Conservation (phyloP, 2,888 invertebrate genomes). For the Tetragonula carbonaria region DNA sequence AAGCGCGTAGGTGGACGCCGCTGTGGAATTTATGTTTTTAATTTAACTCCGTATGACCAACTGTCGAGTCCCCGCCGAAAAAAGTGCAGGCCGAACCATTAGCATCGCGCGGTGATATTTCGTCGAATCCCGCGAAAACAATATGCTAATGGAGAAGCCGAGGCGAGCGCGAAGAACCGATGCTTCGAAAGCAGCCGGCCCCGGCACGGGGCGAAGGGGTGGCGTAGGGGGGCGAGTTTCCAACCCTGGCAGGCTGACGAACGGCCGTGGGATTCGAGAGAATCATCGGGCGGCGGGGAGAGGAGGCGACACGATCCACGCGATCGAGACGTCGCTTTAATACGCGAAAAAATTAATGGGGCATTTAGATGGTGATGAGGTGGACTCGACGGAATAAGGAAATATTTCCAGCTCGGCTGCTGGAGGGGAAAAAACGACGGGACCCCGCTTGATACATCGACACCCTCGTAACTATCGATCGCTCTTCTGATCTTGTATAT, state of each 20-base stretch:
- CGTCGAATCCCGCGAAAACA: slow-evolving; percentile 82
- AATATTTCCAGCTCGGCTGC: not conserved
- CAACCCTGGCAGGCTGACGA: slow-evolving; percentile 4
- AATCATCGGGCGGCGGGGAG: not conserved
- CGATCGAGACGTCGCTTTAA: slow-evolving; percentile 24
- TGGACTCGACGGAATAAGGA: not conserved
- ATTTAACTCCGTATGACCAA: slow-evolving; percentile 83
- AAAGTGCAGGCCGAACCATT: slow-evolving; percentile 77
- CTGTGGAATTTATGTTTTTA: slow-evolving; percentile 82
- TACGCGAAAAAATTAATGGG: slow-evolving; percentile 16
- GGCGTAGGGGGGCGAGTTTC: not conserved
- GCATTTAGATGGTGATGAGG: not conserved
- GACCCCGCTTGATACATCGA: no score
- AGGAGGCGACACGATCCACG: slow-evolving; percentile 17
- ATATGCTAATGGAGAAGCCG: slow-evolving; percentile 82
- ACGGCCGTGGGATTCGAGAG: not conserved
- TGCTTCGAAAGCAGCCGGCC: slow-evolving; percentile 39
- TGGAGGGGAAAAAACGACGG: no score
- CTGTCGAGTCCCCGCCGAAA: slow-evolving; percentile 77
- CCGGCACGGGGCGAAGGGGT: not conserved
- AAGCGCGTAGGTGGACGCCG: slow-evolving; percentile 49
- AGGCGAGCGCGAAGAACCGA: slow-evolving; percentile 64
- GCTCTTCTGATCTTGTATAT: no score
- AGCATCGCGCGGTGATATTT: slow-evolving; percentile 81
- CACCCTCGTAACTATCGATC: no score